A percentile compares a stretch with the other conserved stretches of the same genome.
Evolutionary conservation across 2,113 vertebrate species (phyloP).

Genomic region (Syngnathus typhle): DNA sequence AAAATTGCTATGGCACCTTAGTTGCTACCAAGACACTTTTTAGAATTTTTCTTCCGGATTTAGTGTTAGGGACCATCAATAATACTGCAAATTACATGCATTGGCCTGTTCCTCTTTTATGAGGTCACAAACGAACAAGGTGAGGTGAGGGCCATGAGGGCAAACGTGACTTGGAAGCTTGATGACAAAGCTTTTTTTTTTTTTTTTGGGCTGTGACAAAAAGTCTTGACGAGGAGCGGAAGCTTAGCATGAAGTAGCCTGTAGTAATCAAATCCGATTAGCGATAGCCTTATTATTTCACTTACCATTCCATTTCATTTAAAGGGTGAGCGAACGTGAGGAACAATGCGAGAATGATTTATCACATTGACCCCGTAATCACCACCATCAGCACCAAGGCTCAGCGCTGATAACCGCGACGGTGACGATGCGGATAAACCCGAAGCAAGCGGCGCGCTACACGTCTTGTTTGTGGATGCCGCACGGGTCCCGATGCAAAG

Average conservation of each 20-base stretch:
- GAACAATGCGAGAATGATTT: conserved; percentile 43
- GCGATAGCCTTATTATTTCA: conserved; percentile 53
- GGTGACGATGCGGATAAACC: conserved; percentile 41
- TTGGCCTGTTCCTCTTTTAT: background rate
- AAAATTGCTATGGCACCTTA: no score
- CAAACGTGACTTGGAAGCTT: conserved; percentile 30
- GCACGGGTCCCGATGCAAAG: conserved; percentile 21
- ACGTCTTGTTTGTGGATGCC: conserved; percentile 14
- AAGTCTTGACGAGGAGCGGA: conserved; percentile 9
- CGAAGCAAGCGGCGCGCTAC: conserved; percentile 16
- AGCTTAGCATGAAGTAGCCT: conserved; percentile 16
- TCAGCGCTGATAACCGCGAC: conserved; percentile 36
- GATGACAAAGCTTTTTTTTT: background rate
- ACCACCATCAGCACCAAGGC: conserved; percentile 39
- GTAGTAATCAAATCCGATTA: conserved; percentile 49
- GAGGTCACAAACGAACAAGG: conserved; percentile 25
- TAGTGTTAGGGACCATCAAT: background rate
- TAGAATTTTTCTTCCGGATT: background rate
- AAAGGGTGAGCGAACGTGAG: conserved; percentile 8
- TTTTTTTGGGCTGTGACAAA: conserved; percentile 18
- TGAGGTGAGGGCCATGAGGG: conserved; percentile 42
- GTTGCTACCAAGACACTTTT: no score
- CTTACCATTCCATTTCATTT: conserved; percentile 41
- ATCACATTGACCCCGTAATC: conserved; percentile 35
- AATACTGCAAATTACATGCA: background rate